phyloP scores from a whole-genome alignment of 2,888 invertebrate genomes.

The Drosophila birchii region DNA sequence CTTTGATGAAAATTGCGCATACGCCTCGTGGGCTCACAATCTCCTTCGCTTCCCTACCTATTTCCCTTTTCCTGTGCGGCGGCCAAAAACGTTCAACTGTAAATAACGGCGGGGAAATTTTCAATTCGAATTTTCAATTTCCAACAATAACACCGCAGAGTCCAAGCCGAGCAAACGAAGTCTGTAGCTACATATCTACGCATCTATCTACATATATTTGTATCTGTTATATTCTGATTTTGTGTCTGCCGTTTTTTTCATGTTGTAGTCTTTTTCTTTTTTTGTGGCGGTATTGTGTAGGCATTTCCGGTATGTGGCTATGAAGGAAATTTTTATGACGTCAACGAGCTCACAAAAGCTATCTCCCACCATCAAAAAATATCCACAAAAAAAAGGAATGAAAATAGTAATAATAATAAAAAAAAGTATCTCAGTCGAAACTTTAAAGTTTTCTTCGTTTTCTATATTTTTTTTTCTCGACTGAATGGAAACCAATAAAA shows the following conservation, averaged over 20 bases:
- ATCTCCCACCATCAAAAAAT: slow-evolving; percentile 18
- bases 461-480: slow-evolving; percentile 14
- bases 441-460: slow-evolving; percentile 46
- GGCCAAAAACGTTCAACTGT: slow-evolving; percentile 53
- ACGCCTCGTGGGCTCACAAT: slow-evolving; percentile 52
- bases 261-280: slow-evolving; percentile 3
- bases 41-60: background rate
- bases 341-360: slow-evolving; percentile 55
- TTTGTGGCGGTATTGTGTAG: slow-evolving; percentile 57
- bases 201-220: slow-evolving; percentile 29
- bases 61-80: background rate
- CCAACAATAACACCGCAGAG: slow-evolving; percentile 40
- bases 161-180: slow-evolving; percentile 19
- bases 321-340: slow-evolving; percentile 76
- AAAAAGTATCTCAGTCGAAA: slow-evolving; percentile 24
- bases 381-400: slow-evolving; percentile 10
- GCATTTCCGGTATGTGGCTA: slow-evolving; percentile 67
- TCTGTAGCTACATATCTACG: slow-evolving; percentile 29
- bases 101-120: slow-evolving; percentile 51
- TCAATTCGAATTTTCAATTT: slow-evolving; percentile 49
- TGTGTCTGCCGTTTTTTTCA: slow-evolving; percentile 22
- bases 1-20: slow-evolving; percentile 61
- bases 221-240: slow-evolving; percentile 38
- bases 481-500: slow-evolving; percentile 52
- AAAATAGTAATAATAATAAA: slow-evolving; percentile 42